These are phyloP conservation scores for Dendrophyllia cribrosa DNA, from an alignment of 64 coral and sea anemone species.

Conservation along the genomic window DNA sequence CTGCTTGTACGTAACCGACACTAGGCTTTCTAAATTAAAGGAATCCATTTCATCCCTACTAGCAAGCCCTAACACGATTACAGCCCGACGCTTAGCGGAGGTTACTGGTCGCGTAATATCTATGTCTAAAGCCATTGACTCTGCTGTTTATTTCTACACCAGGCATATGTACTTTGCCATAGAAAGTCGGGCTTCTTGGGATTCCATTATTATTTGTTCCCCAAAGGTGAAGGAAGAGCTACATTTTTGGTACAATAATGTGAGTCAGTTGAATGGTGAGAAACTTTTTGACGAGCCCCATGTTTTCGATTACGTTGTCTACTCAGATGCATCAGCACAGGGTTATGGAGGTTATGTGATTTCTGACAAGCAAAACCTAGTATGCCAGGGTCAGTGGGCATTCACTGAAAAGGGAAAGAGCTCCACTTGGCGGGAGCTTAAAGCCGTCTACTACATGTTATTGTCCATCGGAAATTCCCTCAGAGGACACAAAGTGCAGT, in stretches of 20 bases:
- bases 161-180: constrained; percentile 62
- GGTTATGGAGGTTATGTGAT: constrained; percentile 37
- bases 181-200: constrained; percentile 23
- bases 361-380: background rate
- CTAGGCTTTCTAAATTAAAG: constrained; percentile 38
- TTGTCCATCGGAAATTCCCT: constrained; percentile 26
- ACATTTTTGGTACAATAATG: no score
- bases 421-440: constrained; percentile 60
- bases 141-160: constrained; percentile 27
- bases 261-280: constrained; percentile 2
- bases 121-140: constrained; percentile 56
- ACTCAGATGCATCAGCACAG: constrained; percentile 27
- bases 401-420: constrained; percentile 27
- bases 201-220: background rate
- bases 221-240: no score
- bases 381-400: constrained; percentile 26
- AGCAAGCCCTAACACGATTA: constrained; percentile 20
- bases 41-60: constrained; percentile 15
- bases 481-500: constrained; percentile 51
- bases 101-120: constrained; percentile 48
- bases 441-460: constrained; percentile 49
- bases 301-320: constrained; percentile 23
- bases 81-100: background rate
- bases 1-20: constrained; percentile 7
- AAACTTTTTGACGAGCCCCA: constrained; percentile 9